Evolutionary conservation across 1,140 invertebrate species (phyloP), one percentile per base, ranked within the genome.

Genomic region (Pantala flavescens): DNA sequence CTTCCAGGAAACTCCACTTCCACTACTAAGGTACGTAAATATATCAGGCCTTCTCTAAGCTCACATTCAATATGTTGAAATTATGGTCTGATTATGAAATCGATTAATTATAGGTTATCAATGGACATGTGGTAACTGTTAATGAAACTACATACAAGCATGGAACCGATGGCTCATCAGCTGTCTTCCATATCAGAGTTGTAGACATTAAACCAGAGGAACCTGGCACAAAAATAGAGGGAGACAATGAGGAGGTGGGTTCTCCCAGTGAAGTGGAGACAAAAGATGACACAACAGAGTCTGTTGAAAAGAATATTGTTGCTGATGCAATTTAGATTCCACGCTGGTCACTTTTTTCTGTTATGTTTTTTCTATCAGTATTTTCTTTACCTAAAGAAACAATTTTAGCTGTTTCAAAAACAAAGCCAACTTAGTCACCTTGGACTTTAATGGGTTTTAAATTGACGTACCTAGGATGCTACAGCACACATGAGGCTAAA

Each of bases 111-210:
- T 77, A 88, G 87, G 74, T 87, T 11, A 85, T 87, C 76, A 81
- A 86, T 71, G 85, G 86, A 28, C 85, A 87, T 77, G 82, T 84
- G 43, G 85, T 88, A 12, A 86, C 85, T 23, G 82, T 87, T 70
- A 88, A 88, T 76, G 84, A 87, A 77, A 87, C 87, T 0, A 84
- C 83, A 14, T 87, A 84, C 78, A 77, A 79, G 23, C 80, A 83
- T 23, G 82, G 83, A 21, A 81, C 83, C 73, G 83, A 83, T 19
- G 78, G 82, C 49, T 77, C 78, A 23, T 82, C 82, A 19, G 79
- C 83, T 0, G 76, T 84, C 73, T 84, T 85, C 78, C 84, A 85
- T 77, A 80, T 87, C 7, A 82, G 84, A 21, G 80, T 85, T 19
- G 82, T 88, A 28, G 84, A 87, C 74, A 82, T 87, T 0, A 81